Conservation (phyloP, 2,888 invertebrate genomes). For the Orthonevra nobilis region DNA sequence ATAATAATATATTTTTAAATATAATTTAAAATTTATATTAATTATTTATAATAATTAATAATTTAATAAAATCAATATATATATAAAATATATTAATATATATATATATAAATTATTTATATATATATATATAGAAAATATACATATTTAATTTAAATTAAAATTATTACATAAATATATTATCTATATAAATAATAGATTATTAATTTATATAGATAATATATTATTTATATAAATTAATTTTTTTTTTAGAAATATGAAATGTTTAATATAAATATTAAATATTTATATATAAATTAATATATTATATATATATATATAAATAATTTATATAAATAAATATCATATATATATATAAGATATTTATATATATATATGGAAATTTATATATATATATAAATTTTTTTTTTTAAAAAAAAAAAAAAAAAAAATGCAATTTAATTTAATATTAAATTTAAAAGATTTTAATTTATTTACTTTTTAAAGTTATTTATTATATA, state of each 20-base stretch:
- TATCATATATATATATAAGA: background rate
- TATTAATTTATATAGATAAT: slow-evolving; percentile 22
- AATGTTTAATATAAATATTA: slow-evolving; percentile 32
- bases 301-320: slow-evolving; percentile 37
- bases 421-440: too few relatives aligned
- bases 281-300: slow-evolving; percentile 42
- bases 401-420: too few relatives aligned
- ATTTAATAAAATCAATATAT: slow-evolving; percentile 61
- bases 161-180: slow-evolving; percentile 53
- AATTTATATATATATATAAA: slow-evolving; percentile 58
- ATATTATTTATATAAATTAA: slow-evolving; percentile 25
- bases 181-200: slow-evolving; percentile 30
- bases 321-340: slow-evolving; percentile 28
- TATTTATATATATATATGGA: slow-evolving; percentile 66
- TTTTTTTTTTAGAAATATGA: slow-evolving; percentile 14
- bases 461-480: slow-evolving; percentile 49
- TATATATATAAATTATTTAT: slow-evolving; percentile 67
- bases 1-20: slow-evolving; percentile 57
- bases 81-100: slow-evolving; percentile 71
- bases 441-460: slow-evolving; percentile 19
- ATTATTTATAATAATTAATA: slow-evolving; percentile 71
- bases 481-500: slow-evolving; percentile 29
- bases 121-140: slow-evolving; percentile 17
- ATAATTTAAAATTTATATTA: slow-evolving; percentile 68
- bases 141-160: background rate